Evolutionary conservation across 2,113 vertebrate species (phyloP).

Genomic region (Seriola quinqueradiata): DNA sequence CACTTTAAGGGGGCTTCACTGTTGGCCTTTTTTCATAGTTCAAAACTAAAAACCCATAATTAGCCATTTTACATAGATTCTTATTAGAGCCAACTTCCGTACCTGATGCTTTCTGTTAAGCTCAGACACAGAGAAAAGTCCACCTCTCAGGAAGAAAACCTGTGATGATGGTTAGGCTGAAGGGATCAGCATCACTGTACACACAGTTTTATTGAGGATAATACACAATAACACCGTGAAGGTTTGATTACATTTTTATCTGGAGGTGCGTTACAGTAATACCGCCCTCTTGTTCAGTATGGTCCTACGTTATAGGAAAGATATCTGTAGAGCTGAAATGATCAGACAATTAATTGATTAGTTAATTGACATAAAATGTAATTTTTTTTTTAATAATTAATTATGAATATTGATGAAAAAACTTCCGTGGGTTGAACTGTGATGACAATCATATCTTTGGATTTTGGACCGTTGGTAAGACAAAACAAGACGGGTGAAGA

Average conservation of each 20-base stretch:
- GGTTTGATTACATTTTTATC: conserved; percentile 1
- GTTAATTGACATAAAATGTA: no score
- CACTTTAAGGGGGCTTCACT: conserved; percentile 33
- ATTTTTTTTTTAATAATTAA: no score
- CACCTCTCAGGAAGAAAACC: neutral
- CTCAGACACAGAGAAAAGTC: neutral
- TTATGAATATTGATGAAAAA: no score
- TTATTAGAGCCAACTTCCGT: neutral
- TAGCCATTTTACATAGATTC: conserved; percentile 36
- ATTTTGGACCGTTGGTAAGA: no score
- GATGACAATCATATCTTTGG: no score
- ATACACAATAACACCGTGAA: neutral
- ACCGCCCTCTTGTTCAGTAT: neutral
- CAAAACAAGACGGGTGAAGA: no score
- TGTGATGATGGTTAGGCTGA: neutral
- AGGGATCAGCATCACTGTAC: neutral
- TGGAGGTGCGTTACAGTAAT: neutral
- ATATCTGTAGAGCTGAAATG: neutral
- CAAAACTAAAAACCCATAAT: conserved; percentile 26
- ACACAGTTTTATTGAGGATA: neutral
- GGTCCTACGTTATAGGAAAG: neutral
- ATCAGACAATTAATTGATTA: neutral
- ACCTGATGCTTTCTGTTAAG: neutral
- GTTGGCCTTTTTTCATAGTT: conserved; percentile 24
- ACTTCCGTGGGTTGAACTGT: no score